These are phyloP conservation scores for Creontiades dilutus DNA, from an alignment of 2,888 invertebrate genomes.

Conservation along the genomic window DNA sequence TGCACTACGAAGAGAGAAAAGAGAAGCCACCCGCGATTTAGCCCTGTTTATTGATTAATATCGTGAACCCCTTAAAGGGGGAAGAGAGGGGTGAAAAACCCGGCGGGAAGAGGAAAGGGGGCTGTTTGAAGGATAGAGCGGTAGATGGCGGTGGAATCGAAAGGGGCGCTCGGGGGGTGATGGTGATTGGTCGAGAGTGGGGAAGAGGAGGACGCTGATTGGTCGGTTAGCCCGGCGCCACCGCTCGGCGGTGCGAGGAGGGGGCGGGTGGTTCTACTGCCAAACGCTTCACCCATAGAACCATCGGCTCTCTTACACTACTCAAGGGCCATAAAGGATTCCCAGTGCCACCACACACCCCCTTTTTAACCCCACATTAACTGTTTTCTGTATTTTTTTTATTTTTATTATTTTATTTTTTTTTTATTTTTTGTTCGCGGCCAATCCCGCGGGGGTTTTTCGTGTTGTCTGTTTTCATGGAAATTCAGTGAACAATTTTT, in stretches of 20 bases:
- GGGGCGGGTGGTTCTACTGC: constrained; percentile 50
- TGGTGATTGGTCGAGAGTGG: constrained; percentile 75
- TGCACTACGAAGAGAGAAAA: constrained; percentile 45
- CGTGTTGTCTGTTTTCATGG: constrained; percentile 58
- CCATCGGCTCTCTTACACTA: constrained; percentile 72
- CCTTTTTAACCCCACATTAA: constrained; percentile 71
- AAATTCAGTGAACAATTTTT: constrained; percentile 74
- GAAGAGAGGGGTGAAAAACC: neutral
- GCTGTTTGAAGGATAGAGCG: constrained; percentile 66
- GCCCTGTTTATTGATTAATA: constrained; percentile 69
- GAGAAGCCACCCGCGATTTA: constrained; percentile 42
- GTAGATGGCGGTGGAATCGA: constrained; percentile 71
- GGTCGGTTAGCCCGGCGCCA: constrained; percentile 71
- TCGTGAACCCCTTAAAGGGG: constrained; percentile 38
- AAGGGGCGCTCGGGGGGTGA: constrained; percentile 71
- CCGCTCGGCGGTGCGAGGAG: constrained; percentile 14
- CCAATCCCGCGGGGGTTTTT: constrained; percentile 64
- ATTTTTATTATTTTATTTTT: constrained; percentile 39
- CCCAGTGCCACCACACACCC: constrained; percentile 74
- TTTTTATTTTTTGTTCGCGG: constrained; percentile 56
- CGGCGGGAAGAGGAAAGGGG: neutral
- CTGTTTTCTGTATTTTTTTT: constrained; percentile 61
- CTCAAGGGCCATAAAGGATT: constrained; percentile 75
- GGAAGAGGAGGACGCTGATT: constrained; percentile 77
- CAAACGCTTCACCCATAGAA: constrained; percentile 70